Percentiles rank a stretch among this genome's conserved stretches.
Evolutionary conservation across 35 echinoderm and acorn worm genomes (phyloP).

Genomic region (Heliocidaris tuberculata): DNA sequence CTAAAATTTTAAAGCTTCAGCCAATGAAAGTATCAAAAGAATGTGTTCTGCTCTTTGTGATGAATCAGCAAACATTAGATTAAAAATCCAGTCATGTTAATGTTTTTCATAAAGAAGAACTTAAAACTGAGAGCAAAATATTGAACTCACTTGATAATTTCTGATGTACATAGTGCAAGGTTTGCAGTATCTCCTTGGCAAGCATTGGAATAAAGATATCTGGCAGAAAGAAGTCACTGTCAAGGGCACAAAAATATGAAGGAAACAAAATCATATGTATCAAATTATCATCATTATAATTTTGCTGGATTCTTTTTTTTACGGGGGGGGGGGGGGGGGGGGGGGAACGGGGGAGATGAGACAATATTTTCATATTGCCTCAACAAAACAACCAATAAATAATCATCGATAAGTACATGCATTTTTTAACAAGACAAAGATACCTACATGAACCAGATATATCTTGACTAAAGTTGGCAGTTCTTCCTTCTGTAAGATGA

Average conservation of each 20-base stretch:
- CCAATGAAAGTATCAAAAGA: too few species aligned
- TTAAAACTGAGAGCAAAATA: background rate
- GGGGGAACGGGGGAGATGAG: background rate
- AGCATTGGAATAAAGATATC: conserved; percentile 69
- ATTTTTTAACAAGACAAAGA: background rate
- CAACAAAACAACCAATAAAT: background rate
- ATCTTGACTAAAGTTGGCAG: too few species aligned
- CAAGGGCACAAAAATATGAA: conserved; percentile 40
- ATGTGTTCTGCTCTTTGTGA: background rate
- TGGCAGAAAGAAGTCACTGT: conserved; percentile 66
- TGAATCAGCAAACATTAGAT: background rate
- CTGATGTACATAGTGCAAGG: conserved; percentile 56
- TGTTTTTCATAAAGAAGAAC: background rate
- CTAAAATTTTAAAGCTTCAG: too few species aligned
- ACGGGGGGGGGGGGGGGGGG: too few species aligned
- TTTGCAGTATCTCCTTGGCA: conserved; percentile 65
- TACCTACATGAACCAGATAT: background rate
- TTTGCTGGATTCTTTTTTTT: too few species aligned
- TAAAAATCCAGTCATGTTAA: background rate
- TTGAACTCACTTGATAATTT: conserved; percentile 58
- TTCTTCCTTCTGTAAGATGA: too few species aligned
- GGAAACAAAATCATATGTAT: background rate
- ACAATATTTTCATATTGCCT: background rate
- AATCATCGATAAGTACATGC: background rate
- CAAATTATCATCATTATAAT: too few species aligned